Percentiles rank a stretch among this genome's conserved stretches.
Evolutionary conservation across 2,888 invertebrate species (phyloP).

Genomic region (Parthenolecanium corni): DNA sequence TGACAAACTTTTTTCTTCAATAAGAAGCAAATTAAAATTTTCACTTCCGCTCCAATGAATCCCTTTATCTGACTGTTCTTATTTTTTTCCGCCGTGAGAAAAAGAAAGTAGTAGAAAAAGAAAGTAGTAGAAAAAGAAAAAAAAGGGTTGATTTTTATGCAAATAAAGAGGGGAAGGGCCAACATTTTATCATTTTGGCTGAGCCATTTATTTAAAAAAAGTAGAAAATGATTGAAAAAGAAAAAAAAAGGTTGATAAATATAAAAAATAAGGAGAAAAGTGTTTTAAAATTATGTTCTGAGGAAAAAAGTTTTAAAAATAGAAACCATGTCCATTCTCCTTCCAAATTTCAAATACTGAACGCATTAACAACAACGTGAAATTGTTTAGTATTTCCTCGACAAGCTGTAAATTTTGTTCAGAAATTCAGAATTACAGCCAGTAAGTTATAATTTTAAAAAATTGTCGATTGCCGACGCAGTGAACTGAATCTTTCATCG

Average conservation of each 20-base stretch:
- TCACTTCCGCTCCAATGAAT: too few relatives aligned
- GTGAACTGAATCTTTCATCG: too few relatives aligned
- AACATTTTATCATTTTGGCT: too few relatives aligned
- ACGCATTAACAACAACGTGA: not conserved
- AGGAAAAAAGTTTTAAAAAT: not conserved
- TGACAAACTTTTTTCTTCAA: too few relatives aligned
- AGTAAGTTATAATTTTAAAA: not conserved
- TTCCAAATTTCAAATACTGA: not conserved
- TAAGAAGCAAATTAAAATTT: too few relatives aligned
- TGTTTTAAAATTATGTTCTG: too few relatives aligned
- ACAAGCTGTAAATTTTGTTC: not conserved
- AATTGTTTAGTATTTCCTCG: not conserved
- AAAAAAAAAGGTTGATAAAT: conserved; percentile 2
- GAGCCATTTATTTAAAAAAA: not conserved
- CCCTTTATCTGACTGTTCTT: too few relatives aligned
- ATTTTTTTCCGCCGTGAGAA: too few relatives aligned
- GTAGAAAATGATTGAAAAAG: not conserved
- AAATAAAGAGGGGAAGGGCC: too few relatives aligned
- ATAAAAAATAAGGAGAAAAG: not conserved
- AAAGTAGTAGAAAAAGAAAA: not conserved
- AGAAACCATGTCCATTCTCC: too few relatives aligned
- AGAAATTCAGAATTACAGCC: not conserved
- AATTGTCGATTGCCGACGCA: too few relatives aligned
- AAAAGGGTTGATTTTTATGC: not conserved
- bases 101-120: not conserved